Evolutionary conservation across 2,888 invertebrate species (phyloP).

Genomic region (Eilema sororculum): DNA sequence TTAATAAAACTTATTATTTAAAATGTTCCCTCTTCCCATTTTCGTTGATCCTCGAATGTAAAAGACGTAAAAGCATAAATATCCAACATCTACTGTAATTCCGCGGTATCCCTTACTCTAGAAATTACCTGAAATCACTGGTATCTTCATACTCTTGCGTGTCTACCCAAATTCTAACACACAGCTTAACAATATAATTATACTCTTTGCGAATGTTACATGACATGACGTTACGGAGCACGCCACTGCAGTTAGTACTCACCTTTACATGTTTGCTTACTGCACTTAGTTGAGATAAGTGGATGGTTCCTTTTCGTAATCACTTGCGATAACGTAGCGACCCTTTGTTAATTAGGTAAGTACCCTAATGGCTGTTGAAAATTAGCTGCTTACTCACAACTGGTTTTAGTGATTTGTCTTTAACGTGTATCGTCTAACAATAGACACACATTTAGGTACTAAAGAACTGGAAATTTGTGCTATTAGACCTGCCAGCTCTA

Average conservation of each 20-base stretch:
- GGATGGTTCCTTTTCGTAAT: slow-evolving; percentile 13
- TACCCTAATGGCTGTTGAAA: slow-evolving; percentile 10
- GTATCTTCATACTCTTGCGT: neutral
- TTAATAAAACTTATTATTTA: too few species aligned
- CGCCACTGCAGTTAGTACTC: neutral
- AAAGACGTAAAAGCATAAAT: neutral
- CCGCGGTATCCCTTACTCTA: neutral
- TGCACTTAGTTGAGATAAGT: slow-evolving; percentile 19
- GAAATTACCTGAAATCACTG: neutral
- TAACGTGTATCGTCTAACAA: neutral
- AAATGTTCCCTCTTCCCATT: too few species aligned
- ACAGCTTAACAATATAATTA: too few species aligned
- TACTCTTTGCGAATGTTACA: too few species aligned
- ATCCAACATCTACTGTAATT: neutral
- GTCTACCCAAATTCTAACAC: too few species aligned
- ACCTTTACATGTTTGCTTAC: slow-evolving; percentile 12
- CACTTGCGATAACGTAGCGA: slow-evolving; percentile 10
- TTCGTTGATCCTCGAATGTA: too few species aligned
- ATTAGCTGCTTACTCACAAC: neutral
- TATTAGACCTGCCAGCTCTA: too few species aligned
- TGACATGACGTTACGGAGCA: neutral
- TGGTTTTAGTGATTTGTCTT: neutral
- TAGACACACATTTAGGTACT: neutral
- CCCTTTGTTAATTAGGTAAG: slow-evolving; percentile 11
- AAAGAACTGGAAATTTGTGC: neutral